Evolutionary conservation across 1,140 invertebrate species (phyloP), one percentile per base, ranked within the genome.

Genomic region (Rhopalosiphum padi): DNA sequence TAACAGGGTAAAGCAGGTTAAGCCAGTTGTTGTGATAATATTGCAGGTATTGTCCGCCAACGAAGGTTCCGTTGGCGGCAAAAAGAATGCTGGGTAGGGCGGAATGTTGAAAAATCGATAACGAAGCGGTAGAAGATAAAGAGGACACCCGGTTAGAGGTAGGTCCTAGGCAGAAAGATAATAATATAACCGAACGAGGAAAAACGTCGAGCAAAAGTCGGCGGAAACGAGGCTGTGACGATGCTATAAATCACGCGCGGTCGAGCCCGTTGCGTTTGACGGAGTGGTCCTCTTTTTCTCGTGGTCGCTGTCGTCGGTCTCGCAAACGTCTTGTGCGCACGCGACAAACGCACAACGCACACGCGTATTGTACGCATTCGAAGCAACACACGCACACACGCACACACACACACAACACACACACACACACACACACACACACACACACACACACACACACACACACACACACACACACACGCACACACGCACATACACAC

Each of bases 61-160:
- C 30, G 60, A 0, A 3, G 60, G 9, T 3, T 15, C 60, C 25
- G 60, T n/a, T 30, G 60, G 11, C 60, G 25, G 60, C 9, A 30
- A 0, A 0, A 0, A 0, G 3, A 0, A 30, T 3, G 25, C 2
- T 7, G 46, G 6, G 25, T 0, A 15, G 60, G 25, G 60, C 9
- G 60, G 25, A 68, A 68, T 68, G 30, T n/a, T 68, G 60, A 68
- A 30, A 11, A 30, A 0, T 30, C 30, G 60, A 68, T 15, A 15
- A 68, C 60, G 30, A n/a, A 30, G 30, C 55, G 8, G 60, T 25
- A 30, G 60, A 0, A 0, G 60, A 68, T 30, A 68, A 11, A 68
- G 2, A 68, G 30, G 60, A 68, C 60, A 11, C 11, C 11, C 11
- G 60, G 9, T 30, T 25, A 25, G 23, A 60, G 23, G 53, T 55